Conservation (phyloP, 2,797 vertebrate genomes). For the Eidolon dupreanum region DNA sequence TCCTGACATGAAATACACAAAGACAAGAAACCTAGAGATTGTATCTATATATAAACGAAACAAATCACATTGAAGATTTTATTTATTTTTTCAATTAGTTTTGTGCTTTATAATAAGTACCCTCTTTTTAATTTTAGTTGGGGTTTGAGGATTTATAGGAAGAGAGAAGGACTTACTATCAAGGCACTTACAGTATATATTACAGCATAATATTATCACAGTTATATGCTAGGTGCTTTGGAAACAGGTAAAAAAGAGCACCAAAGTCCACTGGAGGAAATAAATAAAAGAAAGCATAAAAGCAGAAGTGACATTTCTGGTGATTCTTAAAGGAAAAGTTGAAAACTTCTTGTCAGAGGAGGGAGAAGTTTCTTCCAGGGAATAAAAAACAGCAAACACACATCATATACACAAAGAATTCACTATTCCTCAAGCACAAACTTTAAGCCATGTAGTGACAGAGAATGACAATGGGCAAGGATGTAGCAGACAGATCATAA, state of each 20-base stretch:
- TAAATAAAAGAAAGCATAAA: neutral
- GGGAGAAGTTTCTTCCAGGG: accelerated
- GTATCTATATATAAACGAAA: neutral
- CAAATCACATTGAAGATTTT: neutral
- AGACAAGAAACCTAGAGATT: neutral
- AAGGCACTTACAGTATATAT: neutral
- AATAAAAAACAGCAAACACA: neutral
- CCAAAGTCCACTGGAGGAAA: neutral
- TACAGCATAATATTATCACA: neutral
- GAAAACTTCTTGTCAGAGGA: neutral
- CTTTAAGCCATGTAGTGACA: neutral
- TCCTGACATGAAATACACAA: neutral
- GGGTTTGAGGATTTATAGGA: neutral
- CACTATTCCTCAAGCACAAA: neutral
- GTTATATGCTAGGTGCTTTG: neutral
- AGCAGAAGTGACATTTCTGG: neutral
- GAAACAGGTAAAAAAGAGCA: neutral
- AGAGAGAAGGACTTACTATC: neutral
- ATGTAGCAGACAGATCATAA: neutral
- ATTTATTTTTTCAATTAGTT: neutral
- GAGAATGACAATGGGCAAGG: neutral
- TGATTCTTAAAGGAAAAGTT: neutral
- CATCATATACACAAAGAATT: neutral
- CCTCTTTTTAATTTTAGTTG: neutral
- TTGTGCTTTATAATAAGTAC: neutral